Conservation (phyloP, 1,140 invertebrate genomes). For the Sycophila sp. region DNA sequence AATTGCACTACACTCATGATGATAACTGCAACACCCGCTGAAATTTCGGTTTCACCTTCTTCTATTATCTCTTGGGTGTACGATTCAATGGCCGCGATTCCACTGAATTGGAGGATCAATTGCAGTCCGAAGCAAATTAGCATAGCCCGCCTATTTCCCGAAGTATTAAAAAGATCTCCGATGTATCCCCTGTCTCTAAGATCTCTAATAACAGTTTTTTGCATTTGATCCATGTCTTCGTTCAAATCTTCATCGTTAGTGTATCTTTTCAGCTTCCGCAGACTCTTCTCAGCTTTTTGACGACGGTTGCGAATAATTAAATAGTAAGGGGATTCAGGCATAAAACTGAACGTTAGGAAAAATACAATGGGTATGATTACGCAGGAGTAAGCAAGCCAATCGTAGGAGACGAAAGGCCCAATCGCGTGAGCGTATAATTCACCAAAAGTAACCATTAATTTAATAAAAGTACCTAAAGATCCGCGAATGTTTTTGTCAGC, state of each 20-base stretch:
- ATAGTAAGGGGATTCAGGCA: conserved; percentile 77
- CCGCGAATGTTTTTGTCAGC: conserved; percentile 75
- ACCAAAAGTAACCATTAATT: conserved; percentile 75
- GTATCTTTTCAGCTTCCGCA: conserved; percentile 61
- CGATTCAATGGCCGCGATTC: conserved; percentile 75
- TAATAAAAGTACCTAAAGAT: conserved; percentile 74
- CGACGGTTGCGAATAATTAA: conserved; percentile 54
- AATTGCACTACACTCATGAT: conserved; percentile 76
- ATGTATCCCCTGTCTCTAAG: conserved; percentile 53
- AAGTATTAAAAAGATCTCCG: conserved; percentile 60
- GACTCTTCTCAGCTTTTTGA: conserved; percentile 58
- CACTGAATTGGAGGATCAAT: conserved; percentile 71
- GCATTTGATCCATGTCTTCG: conserved; percentile 58
- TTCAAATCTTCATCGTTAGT: conserved; percentile 46
- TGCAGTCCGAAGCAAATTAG: conserved; percentile 71
- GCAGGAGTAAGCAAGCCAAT: conserved; percentile 64
- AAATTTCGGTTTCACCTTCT: conserved; percentile 63
- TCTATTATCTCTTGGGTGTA: conserved; percentile 75
- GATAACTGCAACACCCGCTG: conserved; percentile 67
- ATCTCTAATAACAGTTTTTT: conserved; percentile 55
- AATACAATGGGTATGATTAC: conserved; percentile 69
- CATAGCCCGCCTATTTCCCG: conserved; percentile 63
- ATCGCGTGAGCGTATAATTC: conserved; percentile 68
- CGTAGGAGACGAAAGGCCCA: conserved; percentile 70
- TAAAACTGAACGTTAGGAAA: conserved; percentile 72